Conservation (phyloP, 2,113 vertebrate genomes). For the Dolichotis patagonum region DNA sequence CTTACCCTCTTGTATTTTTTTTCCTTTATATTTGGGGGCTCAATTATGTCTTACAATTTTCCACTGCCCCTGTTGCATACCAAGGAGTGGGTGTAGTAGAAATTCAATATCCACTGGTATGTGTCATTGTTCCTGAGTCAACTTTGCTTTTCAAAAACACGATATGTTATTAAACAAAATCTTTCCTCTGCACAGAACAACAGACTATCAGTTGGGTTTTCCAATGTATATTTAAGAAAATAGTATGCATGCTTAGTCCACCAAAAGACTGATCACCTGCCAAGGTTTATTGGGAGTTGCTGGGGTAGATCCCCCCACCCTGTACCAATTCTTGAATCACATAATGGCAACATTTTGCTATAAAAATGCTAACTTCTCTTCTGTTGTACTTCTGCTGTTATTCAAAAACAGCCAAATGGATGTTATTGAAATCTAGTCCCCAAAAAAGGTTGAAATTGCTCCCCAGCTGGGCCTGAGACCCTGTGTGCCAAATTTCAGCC, state of each 20-base stretch:
- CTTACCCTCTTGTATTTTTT: background rate
- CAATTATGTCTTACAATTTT: slow-evolving; percentile 67
- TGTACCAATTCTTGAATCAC: slow-evolving; percentile 72
- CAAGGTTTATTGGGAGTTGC: slow-evolving; percentile 65
- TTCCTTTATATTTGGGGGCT: slow-evolving; percentile 19
- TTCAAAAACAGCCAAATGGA: slow-evolving; percentile 85
- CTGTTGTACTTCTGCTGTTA: slow-evolving; percentile 82
- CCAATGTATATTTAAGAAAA: slow-evolving; percentile 72
- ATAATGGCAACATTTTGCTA: slow-evolving; percentile 77
- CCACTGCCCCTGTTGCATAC: slow-evolving; percentile 55
- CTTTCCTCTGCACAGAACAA: slow-evolving; percentile 74
- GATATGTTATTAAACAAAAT: slow-evolving; percentile 84
- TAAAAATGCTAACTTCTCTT: slow-evolving; percentile 76
- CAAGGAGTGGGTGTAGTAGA: slow-evolving; percentile 74
- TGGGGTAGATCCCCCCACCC: slow-evolving; percentile 45
- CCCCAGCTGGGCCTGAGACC: slow-evolving; percentile 77
- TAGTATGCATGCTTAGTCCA: slow-evolving; percentile 68
- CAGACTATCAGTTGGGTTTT: slow-evolving; percentile 66
- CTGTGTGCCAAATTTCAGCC: slow-evolving; percentile 75
- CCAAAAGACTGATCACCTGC: slow-evolving; percentile 74
- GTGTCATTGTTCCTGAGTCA: slow-evolving; percentile 82
- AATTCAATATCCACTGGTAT: slow-evolving; percentile 79
- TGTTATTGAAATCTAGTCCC: slow-evolving; percentile 77
- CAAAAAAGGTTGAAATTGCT: slow-evolving; percentile 75
- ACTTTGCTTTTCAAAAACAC: slow-evolving; percentile 80